Evolutionary conservation across 1,140 invertebrate species (phyloP).

Genomic region (Cydia fagiglandana): DNA sequence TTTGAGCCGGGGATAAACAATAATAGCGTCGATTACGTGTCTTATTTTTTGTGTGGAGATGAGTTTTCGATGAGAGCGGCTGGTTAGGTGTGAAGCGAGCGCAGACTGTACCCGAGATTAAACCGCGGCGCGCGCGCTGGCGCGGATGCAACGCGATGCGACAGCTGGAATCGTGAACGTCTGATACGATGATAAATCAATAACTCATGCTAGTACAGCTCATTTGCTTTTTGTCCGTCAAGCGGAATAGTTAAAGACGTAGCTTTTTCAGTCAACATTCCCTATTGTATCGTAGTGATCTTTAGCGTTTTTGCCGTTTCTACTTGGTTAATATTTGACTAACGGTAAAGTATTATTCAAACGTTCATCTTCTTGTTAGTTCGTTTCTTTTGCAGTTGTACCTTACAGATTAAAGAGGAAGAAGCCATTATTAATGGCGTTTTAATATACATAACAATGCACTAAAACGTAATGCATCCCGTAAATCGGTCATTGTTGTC

Average conservation of each 20-base stretch:
- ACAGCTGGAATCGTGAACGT: slow-evolving; percentile 68
- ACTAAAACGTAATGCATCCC: neutral
- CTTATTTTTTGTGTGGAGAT: slow-evolving; percentile 72
- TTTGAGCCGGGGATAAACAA: slow-evolving; percentile 72
- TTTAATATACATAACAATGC: slow-evolving; percentile 4
- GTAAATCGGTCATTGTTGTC: neutral
- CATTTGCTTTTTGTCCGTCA: slow-evolving; percentile 14
- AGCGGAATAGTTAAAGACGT: neutral
- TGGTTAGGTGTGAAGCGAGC: slow-evolving; percentile 52
- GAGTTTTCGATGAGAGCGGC: slow-evolving; percentile 58
- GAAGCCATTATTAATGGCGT: neutral
- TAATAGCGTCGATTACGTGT: slow-evolving; percentile 73
- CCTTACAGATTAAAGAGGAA: neutral
- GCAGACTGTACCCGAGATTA: slow-evolving; percentile 70
- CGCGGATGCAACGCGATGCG: slow-evolving; percentile 62
- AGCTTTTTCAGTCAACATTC: neutral
- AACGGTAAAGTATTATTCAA: neutral
- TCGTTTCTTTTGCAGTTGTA: neutral
- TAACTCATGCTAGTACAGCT: slow-evolving; percentile 57
- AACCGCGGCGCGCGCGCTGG: slow-evolving; percentile 56
- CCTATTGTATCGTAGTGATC: neutral
- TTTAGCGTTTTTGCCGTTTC: neutral
- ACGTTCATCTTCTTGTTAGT: too few species aligned
- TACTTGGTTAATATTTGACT: neutral
- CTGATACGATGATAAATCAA: slow-evolving; percentile 74